Conservation (phyloP, 2,888 invertebrate species). For the Priapulus caudatus region DNA sequence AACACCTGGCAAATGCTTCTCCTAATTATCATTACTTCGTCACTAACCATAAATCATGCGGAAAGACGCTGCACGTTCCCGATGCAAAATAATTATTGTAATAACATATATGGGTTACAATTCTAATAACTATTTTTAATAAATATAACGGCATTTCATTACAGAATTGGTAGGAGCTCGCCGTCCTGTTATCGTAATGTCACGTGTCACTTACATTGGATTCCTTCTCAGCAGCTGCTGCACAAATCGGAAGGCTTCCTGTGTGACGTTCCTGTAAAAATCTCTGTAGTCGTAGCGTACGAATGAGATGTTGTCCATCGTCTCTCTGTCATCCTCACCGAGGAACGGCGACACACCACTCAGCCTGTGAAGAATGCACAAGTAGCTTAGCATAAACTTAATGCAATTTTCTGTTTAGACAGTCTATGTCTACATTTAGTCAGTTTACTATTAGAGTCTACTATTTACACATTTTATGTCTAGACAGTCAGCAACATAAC, state of each 20-base stretch:
- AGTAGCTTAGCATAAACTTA: neutral
- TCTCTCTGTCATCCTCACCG: slow-evolving; percentile 67
- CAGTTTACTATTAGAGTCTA: neutral
- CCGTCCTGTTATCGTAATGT: too few relatives aligned
- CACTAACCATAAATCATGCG: too few relatives aligned
- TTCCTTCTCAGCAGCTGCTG: slow-evolving; percentile 89
- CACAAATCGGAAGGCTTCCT: slow-evolving; percentile 81
- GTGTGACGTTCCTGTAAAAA: slow-evolving; percentile 83
- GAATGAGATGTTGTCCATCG: slow-evolving; percentile 77
- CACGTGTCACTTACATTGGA: slow-evolving; percentile 67
- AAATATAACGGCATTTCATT: too few relatives aligned
- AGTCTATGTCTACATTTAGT: slow-evolving; percentile 6
- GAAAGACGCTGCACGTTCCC: too few relatives aligned
- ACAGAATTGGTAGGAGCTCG: too few relatives aligned
- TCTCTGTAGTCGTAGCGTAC: slow-evolving; percentile 86
- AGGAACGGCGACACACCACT: slow-evolving; percentile 85
- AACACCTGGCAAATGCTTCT: too few relatives aligned
- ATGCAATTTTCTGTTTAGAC: neutral
- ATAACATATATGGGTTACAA: too few relatives aligned
- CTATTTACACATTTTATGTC: slow-evolving; percentile 7
- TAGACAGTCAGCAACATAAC: too few relatives aligned
- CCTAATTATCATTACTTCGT: too few relatives aligned
- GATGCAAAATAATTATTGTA: too few relatives aligned
- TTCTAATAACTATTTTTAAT: too few relatives aligned
- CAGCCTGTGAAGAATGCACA: slow-evolving; percentile 42